Base-by-base conservation (phyloP, 2,113 vertebrate genomes). In the Bujurquina vittata region DNA sequence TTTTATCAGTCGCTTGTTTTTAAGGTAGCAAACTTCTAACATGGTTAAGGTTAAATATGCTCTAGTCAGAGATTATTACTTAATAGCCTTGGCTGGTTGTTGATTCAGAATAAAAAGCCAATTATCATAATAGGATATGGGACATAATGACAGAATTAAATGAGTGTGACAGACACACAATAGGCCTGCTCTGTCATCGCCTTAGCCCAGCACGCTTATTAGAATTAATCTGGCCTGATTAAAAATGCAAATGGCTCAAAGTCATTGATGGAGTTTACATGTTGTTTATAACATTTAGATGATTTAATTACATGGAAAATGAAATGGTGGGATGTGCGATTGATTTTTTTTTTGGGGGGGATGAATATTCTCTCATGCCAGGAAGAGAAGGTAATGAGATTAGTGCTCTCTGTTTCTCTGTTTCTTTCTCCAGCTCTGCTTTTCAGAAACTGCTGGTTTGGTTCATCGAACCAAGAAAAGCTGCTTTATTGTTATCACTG, bases 231-330 rank as follows among this genome's bases (percentile, higher is more conserved):
- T 92, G 87, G 84, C 86, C 88, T 94, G 90, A 95, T 96, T 96
- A 95, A 95, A 95, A 94, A 96, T 96, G 95, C 94, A 95, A 94
- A 96, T 95, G 84, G 82, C 54, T 94, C 88, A 84, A 90, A 95
- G 87, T 94, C 91, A 93, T 92, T 91, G 91, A 92, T 74, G 77
- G 91, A 94, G 94, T 96, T 95, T 94, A 94, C 92, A 94, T 95
- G 94, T 94, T 95, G 67, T 95, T 94, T 92, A 89, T 89, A 93
- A 94, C 83, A 91, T 94, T 94, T 90, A 94, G 93, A 89, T 94
- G 91, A 95, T 94, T 96, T 94, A 96, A 96, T 96, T 95, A 94
- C 92, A 95, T 92, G 88, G 93, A 94, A 95, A 95, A 95, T 93
- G 75, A 95, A 94, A 92, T 89, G 85, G 75, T 87, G 88, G 90